Conservation (phyloP, 2,797 vertebrate species). For the Dryobates pubescens region DNA sequence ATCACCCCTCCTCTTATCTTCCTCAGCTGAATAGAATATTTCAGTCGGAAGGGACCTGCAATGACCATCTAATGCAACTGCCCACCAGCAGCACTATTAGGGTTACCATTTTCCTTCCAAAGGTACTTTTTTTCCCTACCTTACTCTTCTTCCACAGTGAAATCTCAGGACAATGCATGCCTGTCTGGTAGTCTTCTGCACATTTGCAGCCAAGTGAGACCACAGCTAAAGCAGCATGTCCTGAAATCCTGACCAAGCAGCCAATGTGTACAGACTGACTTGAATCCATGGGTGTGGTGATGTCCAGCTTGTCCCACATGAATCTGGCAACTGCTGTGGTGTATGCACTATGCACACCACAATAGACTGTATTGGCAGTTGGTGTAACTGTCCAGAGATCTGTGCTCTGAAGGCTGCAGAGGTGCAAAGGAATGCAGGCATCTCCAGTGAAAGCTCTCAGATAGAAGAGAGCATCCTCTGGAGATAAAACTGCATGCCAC, state of each 20-base stretch:
- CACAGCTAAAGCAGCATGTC: neutral
- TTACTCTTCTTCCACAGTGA: neutral
- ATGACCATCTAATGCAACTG: neutral
- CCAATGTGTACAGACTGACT: neutral
- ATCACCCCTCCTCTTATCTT: neutral
- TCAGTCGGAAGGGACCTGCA: neutral
- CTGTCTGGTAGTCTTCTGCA: neutral
- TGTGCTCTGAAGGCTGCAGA: neutral
- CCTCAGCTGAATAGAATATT: neutral
- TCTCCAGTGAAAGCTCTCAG: neutral
- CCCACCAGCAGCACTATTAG: neutral
- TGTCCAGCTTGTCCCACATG: neutral
- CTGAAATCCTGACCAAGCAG: neutral
- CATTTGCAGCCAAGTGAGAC: neutral
- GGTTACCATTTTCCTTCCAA: neutral
- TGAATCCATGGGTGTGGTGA: neutral
- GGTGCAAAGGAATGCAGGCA: neutral
- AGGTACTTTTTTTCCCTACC: neutral
- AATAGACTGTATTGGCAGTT: neutral
- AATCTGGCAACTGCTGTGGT: neutral
- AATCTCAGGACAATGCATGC: neutral
- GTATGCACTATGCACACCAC: neutral
- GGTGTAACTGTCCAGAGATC: neutral
- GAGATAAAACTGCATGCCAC: neutral
- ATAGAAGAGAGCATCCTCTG: neutral